These are phyloP conservation scores for Tricholaema leucomelas DNA, from an alignment of 2,113 vertebrate species.

Conservation along the genomic window DNA sequence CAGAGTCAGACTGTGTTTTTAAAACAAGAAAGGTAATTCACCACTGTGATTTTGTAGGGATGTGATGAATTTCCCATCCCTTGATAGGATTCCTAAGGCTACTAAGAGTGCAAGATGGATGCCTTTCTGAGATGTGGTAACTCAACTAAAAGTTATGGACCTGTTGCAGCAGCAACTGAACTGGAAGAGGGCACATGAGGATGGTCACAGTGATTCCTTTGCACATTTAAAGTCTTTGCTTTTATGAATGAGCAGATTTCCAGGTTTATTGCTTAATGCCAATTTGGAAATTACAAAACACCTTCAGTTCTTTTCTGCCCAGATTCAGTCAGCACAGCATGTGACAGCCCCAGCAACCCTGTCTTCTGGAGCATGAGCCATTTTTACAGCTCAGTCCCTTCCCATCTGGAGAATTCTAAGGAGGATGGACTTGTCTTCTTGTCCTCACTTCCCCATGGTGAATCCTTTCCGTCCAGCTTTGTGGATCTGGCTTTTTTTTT, in stretches of 20 bases:
- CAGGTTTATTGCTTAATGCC: not conserved
- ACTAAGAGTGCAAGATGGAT: not conserved
- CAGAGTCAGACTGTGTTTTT: not conserved
- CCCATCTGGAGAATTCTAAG: not conserved
- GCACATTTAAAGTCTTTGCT: not conserved
- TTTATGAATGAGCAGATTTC: not conserved
- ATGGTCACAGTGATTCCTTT: not conserved
- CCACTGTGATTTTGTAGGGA: not conserved
- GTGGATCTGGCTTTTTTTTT: not conserved
- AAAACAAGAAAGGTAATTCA: conserved; percentile 18
- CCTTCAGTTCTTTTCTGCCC: not conserved
- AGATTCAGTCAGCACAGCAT: not conserved
- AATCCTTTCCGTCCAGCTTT: not conserved
- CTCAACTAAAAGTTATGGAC: not conserved
- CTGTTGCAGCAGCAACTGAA: not conserved
- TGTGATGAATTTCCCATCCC: conserved; percentile 19
- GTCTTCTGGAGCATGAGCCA: not conserved
- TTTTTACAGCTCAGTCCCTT: not conserved
- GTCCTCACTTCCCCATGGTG: not conserved
- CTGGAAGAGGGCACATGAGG: not conserved
- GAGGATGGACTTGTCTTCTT: not conserved
- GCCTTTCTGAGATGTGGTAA: not conserved
- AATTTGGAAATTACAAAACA: not conserved
- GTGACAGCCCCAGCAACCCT: not conserved
- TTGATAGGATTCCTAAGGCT: not conserved